Conservation (phyloP, 2,113 vertebrate species). For the Dipodomys ordii region DNA sequence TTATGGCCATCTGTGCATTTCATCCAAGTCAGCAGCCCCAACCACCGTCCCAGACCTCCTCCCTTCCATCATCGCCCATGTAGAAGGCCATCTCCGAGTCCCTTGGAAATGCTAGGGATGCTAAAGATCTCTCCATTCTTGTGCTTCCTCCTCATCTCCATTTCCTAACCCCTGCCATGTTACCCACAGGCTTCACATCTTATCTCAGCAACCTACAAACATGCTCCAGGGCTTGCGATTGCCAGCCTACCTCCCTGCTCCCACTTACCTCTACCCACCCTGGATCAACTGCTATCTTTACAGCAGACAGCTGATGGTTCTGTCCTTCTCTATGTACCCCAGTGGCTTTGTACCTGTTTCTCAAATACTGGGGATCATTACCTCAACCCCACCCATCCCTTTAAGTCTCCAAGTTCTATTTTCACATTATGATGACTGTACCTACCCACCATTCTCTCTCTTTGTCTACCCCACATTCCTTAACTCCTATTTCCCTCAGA, state of each 20-base stretch:
- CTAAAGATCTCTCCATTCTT: background rate
- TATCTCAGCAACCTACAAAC: no score
- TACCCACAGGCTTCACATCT: rapidly evolving
- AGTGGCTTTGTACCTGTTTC: background rate
- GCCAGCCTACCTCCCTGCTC: no score
- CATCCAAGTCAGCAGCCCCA: background rate
- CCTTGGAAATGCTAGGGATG: no score
- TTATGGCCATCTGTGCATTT: background rate
- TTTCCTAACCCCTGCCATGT: background rate
- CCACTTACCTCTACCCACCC: background rate
- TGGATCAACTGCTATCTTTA: background rate
- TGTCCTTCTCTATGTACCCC: background rate
- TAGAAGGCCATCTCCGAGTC: background rate
- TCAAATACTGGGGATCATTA: background rate
- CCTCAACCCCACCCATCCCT: no score
- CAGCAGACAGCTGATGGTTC: background rate
- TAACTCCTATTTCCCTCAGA: no score
- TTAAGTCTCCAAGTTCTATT: no score
- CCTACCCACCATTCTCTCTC: no score
- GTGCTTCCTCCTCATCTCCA: background rate
- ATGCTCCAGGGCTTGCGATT: no score
- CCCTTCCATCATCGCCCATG: background rate
- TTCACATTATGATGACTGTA: no score
- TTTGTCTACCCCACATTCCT: no score
- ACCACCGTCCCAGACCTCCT: rapidly evolving